Conservation (phyloP, 2,797 vertebrate species). For the Huso huso region DNA sequence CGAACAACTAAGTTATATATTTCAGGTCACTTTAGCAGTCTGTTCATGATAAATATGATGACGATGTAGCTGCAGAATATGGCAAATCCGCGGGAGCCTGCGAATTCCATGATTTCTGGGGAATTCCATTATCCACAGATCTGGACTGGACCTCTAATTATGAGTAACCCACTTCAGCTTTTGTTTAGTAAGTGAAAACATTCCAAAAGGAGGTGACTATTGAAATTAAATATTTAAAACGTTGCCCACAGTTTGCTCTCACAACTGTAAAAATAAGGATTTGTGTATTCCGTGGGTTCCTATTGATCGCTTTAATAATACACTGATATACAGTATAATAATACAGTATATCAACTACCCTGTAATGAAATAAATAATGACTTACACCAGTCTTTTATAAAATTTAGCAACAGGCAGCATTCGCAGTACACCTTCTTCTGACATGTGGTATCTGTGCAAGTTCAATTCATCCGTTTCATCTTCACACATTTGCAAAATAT, state of each 20-base stretch:
- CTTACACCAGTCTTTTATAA: conserved; percentile 4
- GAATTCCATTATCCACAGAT: too few species aligned
- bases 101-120: too few species aligned
- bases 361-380: too few species aligned
- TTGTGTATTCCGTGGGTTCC: neutral
- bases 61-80: too few species aligned
- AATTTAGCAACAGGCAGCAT: conserved; percentile 3
- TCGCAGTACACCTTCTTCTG: neutral
- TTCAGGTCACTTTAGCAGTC: too few species aligned
- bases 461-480: conserved; percentile 5
- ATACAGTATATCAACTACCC: neutral
- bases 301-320: neutral
- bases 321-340: neutral
- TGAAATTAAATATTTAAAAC: neutral
- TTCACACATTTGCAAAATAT: neutral
- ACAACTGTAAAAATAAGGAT: neutral
- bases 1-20: too few species aligned
- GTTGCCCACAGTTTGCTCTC: too few species aligned
- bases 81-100: too few species aligned
- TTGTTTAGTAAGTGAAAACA: too few species aligned
- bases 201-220: neutral
- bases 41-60: too few species aligned
- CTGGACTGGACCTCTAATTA: too few species aligned
- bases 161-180: too few species aligned
- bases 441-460: neutral